Evolutionary conservation across 2,888 invertebrate genomes (phyloP), one percentile per base, ranked within the genome.

Genomic region (Rhingia campestris): DNA sequence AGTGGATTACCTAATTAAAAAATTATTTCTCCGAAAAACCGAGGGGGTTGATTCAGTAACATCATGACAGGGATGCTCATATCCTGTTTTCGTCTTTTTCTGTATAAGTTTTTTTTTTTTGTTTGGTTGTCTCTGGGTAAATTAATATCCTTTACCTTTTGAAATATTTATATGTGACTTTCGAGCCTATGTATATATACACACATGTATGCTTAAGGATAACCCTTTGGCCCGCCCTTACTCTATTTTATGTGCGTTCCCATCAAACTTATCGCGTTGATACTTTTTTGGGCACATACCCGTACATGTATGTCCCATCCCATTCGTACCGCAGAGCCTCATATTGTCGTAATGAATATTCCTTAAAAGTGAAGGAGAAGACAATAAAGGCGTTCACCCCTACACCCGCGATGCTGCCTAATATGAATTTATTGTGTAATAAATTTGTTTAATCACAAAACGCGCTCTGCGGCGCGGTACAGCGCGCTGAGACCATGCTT

Each of bases 361-460:
- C 77, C 72, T 73, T 82, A 59, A 56, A 82, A 73, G 72, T 77
- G 61, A 77, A 77, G 81, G 70, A 76, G 70, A 66, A 82, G 81
- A 73, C 77, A 82, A 77, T 77, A 77, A 82, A 82, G 77, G 72
- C 69, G 61, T 66, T 67, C 76, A 82, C 77, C 81, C 81, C 67
- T 82, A 72, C 51, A 73, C 81, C 77, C 81, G 81, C 73, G 77
- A 82, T 39, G 72, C 41, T 63, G 59, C 77, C 81, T 76, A 73
- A 82, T 82, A 82, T 82, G 81, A 82, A 82, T 82, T 77, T 82
- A 82, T 82, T 82, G 67, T 82, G 81, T 82, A 82, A 82, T 82
- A 82, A 82, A 82, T 82, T 82, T 77, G 72, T 77, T 82, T 82
- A 82, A 82, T 82, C 81, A 82, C 81, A 82, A 77, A 82, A 82